Conservation (phyloP, 2,113 vertebrate genomes). For the Macheiramphus alcinus region DNA sequence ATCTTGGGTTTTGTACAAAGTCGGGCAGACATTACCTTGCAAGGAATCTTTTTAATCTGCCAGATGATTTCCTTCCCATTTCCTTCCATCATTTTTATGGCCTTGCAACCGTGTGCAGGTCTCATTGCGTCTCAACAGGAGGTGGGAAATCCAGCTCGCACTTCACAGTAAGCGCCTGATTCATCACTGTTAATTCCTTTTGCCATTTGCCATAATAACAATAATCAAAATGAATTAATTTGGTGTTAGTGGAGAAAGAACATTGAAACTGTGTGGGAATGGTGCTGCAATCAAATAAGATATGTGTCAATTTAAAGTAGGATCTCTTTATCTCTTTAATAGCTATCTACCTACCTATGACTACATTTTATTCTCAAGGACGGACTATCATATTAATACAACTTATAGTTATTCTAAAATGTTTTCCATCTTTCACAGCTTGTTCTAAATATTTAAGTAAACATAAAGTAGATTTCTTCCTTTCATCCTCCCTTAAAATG, state of each 20-base stretch:
- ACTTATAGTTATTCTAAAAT: not conserved
- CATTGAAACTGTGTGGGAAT: not conserved
- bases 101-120: not conserved
- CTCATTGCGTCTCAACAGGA: not conserved
- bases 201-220: conserved; percentile 29
- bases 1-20: not conserved
- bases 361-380: conserved; percentile 12
- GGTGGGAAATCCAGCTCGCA: not conserved
- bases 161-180: not conserved
- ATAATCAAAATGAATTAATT: conserved; percentile 62
- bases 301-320: not conserved
- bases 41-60: not conserved
- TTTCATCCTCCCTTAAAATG: not conserved
- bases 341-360: not conserved
- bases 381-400: not conserved
- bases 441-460: conserved; percentile 49
- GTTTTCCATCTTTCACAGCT: not conserved
- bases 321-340: conserved; percentile 46
- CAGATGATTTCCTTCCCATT: not conserved
- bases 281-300: conserved; percentile 31
- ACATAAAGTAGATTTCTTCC: not conserved
- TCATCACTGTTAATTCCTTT: conserved; percentile 9
- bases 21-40: not conserved
- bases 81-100: conserved; percentile 5
- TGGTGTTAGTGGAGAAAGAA: conserved; percentile 4